Evolutionary conservation across 1,140 invertebrate genomes (phyloP).

Genomic region (Drosophila mayri): DNA sequence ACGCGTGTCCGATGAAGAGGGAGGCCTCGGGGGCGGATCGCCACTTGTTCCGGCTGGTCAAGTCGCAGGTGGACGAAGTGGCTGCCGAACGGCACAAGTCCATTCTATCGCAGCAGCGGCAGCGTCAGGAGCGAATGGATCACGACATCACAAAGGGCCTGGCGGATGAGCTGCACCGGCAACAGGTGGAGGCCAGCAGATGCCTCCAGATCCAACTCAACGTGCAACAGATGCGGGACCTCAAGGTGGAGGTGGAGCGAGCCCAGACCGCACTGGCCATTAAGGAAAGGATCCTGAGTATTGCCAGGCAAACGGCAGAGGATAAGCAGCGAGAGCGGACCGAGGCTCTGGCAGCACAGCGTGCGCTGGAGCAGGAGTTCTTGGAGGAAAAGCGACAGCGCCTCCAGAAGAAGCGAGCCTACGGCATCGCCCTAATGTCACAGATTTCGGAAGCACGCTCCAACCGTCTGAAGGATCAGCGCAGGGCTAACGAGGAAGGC

Average conservation of each 20-base stretch:
- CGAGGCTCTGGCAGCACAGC: constrained; percentile 34
- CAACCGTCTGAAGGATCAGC: constrained; percentile 4
- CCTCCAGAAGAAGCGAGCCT: constrained; percentile 25
- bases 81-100: constrained; percentile 51
- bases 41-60: constrained; percentile 35
- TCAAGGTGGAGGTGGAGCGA: constrained; percentile 45
- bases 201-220: constrained; percentile 46
- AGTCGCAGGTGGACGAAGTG: constrained; percentile 59
- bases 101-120: constrained; percentile 22
- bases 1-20: constrained; percentile 29
- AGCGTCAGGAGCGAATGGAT: constrained; percentile 31
- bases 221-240: constrained; percentile 31
- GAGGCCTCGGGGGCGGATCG: constrained; percentile 16
- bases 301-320: not conserved
- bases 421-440: constrained; percentile 38
- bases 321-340: constrained; percentile 15
- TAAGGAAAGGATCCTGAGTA: constrained; percentile 22
- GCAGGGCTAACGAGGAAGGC: constrained; percentile 25
- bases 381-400: constrained; percentile 22
- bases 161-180: constrained; percentile 26
- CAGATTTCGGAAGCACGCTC: constrained; percentile 37
- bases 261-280: constrained; percentile 55
- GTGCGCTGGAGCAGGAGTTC: constrained; percentile 31
- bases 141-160: constrained; percentile 26
- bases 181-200: constrained; percentile 42